Base-by-base conservation (phyloP, 2,797 vertebrate genomes). In the Saxicola maurus region DNA sequence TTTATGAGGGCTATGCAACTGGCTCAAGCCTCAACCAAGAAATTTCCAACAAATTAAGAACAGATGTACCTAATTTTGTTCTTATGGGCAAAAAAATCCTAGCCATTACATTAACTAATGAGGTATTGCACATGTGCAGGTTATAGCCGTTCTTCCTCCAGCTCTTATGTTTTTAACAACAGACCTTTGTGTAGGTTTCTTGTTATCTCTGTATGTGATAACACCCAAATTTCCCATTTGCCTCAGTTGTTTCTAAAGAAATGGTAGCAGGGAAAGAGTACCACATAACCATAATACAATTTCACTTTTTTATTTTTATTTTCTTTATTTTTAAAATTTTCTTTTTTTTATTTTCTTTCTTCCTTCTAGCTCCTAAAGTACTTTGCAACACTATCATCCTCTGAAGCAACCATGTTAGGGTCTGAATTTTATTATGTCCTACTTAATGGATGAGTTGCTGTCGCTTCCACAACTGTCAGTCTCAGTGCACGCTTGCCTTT, bases 31-130 rank as follows among this genome's bases (percentile, higher is more conserved):
- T 92, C 87, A 65, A 74, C 73, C 43, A 80, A 90, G 80, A 86
- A 91, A 87, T 62, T 91, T 76, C 92, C 38, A 55, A 66, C 56
- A 94, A 94, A 92, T 95, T 93, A 94, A 92, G 87, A 94, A 93
- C 93, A 95, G 87, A 91, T 95, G 94, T 83, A 78, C 49, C 42
- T 92, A 87, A 94, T 93, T 94, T 90, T 83, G 43, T 73, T 93
- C 92, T 94, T 86, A 78, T 52, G 48, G 55, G 33, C n/a, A 57
- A 17, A 80, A 91, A 89, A 68, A 42, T 72, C 59, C 23, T 14
- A 43, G 55, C 73, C 37, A 62, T 78, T 94, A 55, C 25, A 33
- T 74, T 91, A 90, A 85, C 65, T 74, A 91, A 85, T 43, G 71
- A 87, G 30, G 43, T 71, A 76, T 61, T 71, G 74, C 60, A 73